A percentile compares a stretch with the other conserved stretches of the same genome.
Conservation (phyloP, 2,113 vertebrate genomes). For the Petrocephalus zakoni region DNA sequence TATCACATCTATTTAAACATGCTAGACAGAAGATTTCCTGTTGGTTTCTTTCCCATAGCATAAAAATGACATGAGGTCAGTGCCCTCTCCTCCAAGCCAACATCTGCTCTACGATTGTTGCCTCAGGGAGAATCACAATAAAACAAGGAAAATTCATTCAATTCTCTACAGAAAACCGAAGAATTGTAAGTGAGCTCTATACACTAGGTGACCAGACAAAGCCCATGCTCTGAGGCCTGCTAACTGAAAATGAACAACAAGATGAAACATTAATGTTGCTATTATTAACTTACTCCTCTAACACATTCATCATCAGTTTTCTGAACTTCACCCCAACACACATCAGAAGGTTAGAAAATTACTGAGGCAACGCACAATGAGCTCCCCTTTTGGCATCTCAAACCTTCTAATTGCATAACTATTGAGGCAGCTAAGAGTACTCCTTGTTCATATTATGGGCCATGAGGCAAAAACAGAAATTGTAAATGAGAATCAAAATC, state of each 20-base stretch:
- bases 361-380: neutral
- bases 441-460: neutral
- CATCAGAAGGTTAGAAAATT: neutral
- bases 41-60: neutral
- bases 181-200: neutral
- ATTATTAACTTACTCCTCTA: neutral
- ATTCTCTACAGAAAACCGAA: neutral
- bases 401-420: neutral
- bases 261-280: neutral
- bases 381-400: neutral
- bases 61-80: neutral
- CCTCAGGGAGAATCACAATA: neutral
- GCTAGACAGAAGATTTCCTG: neutral
- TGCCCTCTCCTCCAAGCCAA: neutral
- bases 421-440: neutral
- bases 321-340: neutral
- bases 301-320: neutral
- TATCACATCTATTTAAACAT: neutral
- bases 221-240: neutral
- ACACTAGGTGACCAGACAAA: neutral
- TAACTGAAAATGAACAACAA: neutral
- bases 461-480: neutral
- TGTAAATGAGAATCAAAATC: neutral
- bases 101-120: neutral
- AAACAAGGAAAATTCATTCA: neutral